Evolutionary conservation across 2,888 invertebrate genomes (phyloP).

Genomic region (Ectropis crepuscularia): DNA sequence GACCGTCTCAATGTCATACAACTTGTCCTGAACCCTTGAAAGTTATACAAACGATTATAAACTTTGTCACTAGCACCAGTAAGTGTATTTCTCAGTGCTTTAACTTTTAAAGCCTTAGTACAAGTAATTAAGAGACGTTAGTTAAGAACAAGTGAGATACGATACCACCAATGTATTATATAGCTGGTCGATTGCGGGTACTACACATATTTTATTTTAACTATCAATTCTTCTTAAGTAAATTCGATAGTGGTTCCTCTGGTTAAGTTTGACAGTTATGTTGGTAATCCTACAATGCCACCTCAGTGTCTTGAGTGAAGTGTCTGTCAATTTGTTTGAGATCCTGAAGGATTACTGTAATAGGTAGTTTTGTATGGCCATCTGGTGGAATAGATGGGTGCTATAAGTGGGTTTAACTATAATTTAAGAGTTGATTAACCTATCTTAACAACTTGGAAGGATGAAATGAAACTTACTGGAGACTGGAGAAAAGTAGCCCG

Average conservation of each 20-base stretch:
- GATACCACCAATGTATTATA: constrained; percentile 17
- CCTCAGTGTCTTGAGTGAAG: constrained; percentile 26
- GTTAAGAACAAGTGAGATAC: constrained; percentile 28
- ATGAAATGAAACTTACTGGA: no score
- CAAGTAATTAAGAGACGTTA: constrained; percentile 53
- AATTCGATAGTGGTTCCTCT: neutral
- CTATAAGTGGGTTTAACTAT: neutral
- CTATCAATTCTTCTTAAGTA: neutral
- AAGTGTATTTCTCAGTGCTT: constrained; percentile 20
- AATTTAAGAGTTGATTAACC: no score
- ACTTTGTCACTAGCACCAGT: rapidly evolving
- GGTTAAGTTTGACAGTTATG: neutral
- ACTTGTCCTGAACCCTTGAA: constrained; percentile 51
- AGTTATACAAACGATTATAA: constrained; percentile 42
- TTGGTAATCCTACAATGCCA: constrained; percentile 19
- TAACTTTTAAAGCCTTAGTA: constrained; percentile 24
- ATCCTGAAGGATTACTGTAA: constrained; percentile 17
- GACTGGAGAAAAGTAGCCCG: no score
- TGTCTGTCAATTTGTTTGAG: constrained; percentile 27
- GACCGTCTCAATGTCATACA: constrained; percentile 69
- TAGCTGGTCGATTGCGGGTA: neutral
- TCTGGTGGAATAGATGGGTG: constrained; percentile 6
- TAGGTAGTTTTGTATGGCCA: constrained; percentile 8
- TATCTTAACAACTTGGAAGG: no score
- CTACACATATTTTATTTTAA: neutral